These are phyloP conservation scores for Bombus haemorrhoidalis DNA, from an alignment of 1,140 invertebrate species.

Conservation along the genomic window DNA sequence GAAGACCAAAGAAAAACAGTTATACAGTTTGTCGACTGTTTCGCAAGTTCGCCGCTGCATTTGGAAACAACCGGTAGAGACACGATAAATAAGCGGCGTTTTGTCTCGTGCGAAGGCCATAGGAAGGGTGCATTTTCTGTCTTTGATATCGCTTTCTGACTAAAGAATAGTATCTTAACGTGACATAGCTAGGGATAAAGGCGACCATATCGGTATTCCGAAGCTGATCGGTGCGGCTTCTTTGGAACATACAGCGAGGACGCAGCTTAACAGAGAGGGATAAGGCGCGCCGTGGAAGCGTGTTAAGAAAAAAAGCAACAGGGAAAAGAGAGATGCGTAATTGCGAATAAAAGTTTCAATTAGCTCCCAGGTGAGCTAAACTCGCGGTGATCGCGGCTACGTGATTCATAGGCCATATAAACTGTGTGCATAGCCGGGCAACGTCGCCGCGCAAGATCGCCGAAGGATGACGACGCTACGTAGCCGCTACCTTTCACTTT, in stretches of 20 bases:
- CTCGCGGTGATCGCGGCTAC: constrained; percentile 50
- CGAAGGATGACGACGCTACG: constrained; percentile 57
- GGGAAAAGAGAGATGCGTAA: constrained; percentile 50
- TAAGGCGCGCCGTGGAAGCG: not conserved
- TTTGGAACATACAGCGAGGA: not conserved
- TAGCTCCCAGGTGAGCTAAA: constrained; percentile 53
- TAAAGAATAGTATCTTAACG: no score
- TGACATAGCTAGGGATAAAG: no score
- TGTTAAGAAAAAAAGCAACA: constrained; percentile 1
- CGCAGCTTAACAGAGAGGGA: not conserved
- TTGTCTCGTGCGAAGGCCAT: no score
- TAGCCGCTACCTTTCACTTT: constrained; percentile 66
- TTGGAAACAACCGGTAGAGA: no score
- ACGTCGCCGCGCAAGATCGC: constrained; percentile 39
- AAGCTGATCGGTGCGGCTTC: no score
- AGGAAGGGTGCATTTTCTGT: no score
- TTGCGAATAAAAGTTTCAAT: constrained; percentile 72
- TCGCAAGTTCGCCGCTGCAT: no score
- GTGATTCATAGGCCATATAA: constrained; percentile 70
- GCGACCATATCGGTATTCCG: no score
- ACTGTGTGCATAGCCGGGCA: constrained; percentile 18
- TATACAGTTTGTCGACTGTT: no score
- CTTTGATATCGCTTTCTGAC: no score
- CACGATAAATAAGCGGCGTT: no score
- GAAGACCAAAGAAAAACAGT: no score